phyloP scores from a whole-genome alignment of 2,888 invertebrate species.

The Trissolcus japonicus region DNA sequence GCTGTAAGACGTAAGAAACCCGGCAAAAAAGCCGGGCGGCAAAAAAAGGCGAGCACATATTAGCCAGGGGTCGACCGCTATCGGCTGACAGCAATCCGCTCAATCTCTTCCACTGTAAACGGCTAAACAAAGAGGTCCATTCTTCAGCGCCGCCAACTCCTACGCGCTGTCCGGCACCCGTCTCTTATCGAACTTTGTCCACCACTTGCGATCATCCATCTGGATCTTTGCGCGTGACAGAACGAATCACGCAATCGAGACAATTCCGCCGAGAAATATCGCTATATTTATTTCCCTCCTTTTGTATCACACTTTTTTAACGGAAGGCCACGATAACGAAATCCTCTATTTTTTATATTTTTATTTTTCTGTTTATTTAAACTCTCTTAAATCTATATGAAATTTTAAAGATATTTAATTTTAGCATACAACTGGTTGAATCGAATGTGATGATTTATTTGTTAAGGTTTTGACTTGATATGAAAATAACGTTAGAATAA shows the following conservation, averaged over 20 bases:
- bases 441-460: too few relatives aligned
- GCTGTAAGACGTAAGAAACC: conserved; percentile 56
- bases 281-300: conserved; percentile 33
- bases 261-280: conserved; percentile 24
- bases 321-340: conserved; percentile 1
- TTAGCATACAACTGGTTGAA: too few relatives aligned
- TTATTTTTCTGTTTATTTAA: not conserved
- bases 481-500: too few relatives aligned
- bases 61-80: conserved; percentile 65
- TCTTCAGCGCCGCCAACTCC: conserved; percentile 68
- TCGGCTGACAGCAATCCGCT: conserved; percentile 74
- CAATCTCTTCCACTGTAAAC: conserved; percentile 76
- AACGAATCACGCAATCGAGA: conserved; percentile 54
- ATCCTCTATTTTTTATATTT: not conserved
- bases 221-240: conserved; percentile 65
- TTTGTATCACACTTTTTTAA: conserved; percentile 33
- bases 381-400: too few relatives aligned
- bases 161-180: conserved; percentile 47
- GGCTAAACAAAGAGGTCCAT: conserved; percentile 77
- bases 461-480: too few relatives aligned
- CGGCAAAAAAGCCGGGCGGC: conserved; percentile 24
- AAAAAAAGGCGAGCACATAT: conserved; percentile 62
- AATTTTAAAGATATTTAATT: too few relatives aligned
- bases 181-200: conserved; percentile 74
- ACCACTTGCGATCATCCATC: conserved; percentile 74